phyloP scores from a whole-genome alignment of 2,888 invertebrate genomes.

The Biston stratarius region DNA sequence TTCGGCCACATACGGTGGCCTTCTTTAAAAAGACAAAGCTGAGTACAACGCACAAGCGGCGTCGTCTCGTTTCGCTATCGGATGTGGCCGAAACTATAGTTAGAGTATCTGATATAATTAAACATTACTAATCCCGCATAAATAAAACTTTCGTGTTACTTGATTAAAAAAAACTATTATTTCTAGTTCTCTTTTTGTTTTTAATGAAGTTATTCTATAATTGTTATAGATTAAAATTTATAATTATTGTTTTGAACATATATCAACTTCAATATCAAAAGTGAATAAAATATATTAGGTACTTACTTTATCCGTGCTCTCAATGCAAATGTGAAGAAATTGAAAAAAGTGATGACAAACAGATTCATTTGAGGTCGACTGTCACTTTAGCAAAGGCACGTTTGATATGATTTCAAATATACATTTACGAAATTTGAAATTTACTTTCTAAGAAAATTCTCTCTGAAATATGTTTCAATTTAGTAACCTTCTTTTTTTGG shows the following conservation, averaged over 20 bases:
- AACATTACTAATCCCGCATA: no score
- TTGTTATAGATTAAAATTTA: no score
- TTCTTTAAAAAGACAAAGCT: no score
- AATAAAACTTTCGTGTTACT: no score
- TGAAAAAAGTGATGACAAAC: neutral
- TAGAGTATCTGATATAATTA: no score
- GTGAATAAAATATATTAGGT: neutral
- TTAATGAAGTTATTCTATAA: no score
- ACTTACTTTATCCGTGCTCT: neutral
- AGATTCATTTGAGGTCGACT: conserved; percentile 4
- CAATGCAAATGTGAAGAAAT: neutral
- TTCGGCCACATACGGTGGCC: no score
- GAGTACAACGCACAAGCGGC: no score
- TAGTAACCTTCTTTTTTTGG: conserved; percentile 20
- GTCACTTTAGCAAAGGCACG: conserved; percentile 4
- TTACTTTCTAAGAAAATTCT: conserved; percentile 1
- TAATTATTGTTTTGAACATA: neutral
- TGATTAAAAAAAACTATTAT: no score
- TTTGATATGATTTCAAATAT: conserved; percentile 7
- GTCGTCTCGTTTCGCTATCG: no score
- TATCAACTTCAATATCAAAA: neutral
- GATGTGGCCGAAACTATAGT: no score
- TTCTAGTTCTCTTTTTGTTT: no score
- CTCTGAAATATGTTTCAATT: neutral
- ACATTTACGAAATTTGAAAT: conserved; percentile 15